Conservation (phyloP, 2,113 vertebrate species). For the Pelvicachromis taeniatus region DNA sequence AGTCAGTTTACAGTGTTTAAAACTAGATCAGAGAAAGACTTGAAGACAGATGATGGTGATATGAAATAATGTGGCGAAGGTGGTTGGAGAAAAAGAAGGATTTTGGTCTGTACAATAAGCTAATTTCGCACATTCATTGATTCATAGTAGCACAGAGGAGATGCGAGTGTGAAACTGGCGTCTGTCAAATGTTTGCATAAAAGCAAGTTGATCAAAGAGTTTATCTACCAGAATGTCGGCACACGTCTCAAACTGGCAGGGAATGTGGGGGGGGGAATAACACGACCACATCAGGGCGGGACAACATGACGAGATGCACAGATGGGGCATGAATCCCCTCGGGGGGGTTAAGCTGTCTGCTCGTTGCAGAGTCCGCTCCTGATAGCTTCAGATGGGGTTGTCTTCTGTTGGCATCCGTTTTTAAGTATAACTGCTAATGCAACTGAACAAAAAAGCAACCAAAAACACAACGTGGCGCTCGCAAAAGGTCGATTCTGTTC, state of each 20-base stretch:
- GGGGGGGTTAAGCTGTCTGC: neutral
- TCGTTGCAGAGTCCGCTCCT: neutral
- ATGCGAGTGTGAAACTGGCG: neutral
- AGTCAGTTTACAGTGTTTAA: neutral
- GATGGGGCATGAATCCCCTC: neutral
- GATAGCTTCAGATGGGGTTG: neutral
- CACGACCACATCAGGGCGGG: neutral
- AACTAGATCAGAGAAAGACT: neutral
- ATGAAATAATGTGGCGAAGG: neutral
- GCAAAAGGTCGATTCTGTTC: neutral
- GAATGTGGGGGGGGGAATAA: neutral
- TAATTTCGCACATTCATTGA: neutral
- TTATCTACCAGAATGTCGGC: neutral
- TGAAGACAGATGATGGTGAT: neutral
- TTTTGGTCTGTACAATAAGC: neutral
- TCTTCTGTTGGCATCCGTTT: neutral
- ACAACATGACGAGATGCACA: neutral
- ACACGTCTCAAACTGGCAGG: accelerated
- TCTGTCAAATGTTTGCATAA: neutral
- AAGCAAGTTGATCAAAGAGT: conserved; percentile 7
- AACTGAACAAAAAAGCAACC: accelerated
- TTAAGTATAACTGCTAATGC: neutral
- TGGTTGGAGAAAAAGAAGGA: accelerated
- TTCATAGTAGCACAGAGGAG: accelerated
- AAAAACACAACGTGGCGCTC: neutral